Evolutionary conservation across 2,888 invertebrate species (phyloP).

Genomic region (Lochmaea crataegi): DNA sequence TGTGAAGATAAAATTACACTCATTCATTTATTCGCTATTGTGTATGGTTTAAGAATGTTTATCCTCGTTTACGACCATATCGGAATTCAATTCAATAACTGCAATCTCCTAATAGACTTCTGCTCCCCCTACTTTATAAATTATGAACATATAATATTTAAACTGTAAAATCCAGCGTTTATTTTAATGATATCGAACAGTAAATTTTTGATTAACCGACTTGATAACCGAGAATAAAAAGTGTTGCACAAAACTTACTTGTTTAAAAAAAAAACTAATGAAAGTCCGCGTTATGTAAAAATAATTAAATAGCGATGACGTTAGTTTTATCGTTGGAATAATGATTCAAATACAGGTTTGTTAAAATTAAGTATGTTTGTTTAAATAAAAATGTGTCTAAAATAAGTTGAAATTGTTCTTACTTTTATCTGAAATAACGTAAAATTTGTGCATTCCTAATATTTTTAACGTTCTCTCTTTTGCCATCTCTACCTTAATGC

Average conservation of each 20-base stretch:
- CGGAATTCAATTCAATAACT: not conserved
- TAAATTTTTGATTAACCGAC: not conserved
- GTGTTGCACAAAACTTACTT: not conserved
- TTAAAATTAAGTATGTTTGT: not conserved
- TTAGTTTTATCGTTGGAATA: not conserved
- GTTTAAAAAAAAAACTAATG: not conserved
- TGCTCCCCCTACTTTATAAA: not conserved
- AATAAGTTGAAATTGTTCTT: not conserved
- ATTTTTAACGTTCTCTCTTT: too few relatives aligned
- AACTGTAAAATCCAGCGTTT: not conserved
- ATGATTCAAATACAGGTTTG: not conserved
- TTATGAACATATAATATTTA: not conserved
- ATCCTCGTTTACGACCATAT: not conserved
- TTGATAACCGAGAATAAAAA: not conserved
- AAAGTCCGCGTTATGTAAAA: conserved; percentile 4
- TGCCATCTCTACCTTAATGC: too few relatives aligned
- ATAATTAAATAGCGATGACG: conserved; percentile 2
- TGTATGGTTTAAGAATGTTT: too few relatives aligned
- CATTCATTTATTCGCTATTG: not conserved
- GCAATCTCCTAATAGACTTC: not conserved
- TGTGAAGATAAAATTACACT: too few relatives aligned
- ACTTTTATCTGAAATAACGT: too few relatives aligned
- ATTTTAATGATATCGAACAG: not conserved
- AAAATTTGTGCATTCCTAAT: too few relatives aligned
- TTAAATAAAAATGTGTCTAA: not conserved